Percentiles rank a stretch among this genome's conserved stretches.
Conservation (phyloP, 2,888 invertebrate species). For the Phengaris arion region DNA sequence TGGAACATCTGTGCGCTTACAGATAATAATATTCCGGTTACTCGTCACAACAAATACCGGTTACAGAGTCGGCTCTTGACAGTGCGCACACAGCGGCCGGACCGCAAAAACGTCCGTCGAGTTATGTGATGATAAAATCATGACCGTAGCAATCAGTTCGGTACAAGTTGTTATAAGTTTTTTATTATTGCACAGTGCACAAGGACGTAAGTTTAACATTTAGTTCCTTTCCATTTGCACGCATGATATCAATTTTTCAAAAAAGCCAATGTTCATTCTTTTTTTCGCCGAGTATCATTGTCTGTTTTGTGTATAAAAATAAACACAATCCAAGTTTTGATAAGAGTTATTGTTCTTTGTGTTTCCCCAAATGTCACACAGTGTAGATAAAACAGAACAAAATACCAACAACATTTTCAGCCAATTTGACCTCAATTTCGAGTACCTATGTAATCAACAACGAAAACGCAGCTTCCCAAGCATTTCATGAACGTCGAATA, state of each 20-base stretch:
- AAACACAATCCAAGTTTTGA: background rate
- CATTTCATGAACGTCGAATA: background rate
- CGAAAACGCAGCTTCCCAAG: background rate
- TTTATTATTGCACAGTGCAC: constrained; percentile 3
- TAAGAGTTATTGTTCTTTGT: background rate
- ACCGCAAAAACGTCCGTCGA: constrained; percentile 27
- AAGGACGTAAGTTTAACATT: constrained; percentile 20
- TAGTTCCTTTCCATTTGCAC: constrained; percentile 9
- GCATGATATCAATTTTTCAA: background rate
- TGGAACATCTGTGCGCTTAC: background rate
- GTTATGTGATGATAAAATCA: constrained; percentile 30
- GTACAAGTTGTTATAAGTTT: background rate
- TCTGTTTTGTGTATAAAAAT: constrained; percentile 12
- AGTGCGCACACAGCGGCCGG: constrained; percentile 30
- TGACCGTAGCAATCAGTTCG: constrained; percentile 13
- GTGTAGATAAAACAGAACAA: background rate
- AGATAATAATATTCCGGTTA: constrained; percentile 6
- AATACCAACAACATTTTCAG: background rate
- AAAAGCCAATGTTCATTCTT: background rate
- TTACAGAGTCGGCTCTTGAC: constrained; percentile 14
- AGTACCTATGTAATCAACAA: background rate
- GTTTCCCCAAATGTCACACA: background rate
- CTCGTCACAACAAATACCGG: constrained; percentile 22
- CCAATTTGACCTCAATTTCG: background rate
- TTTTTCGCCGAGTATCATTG: background rate